Evolutionary conservation across 2,797 vertebrate genomes (phyloP).

Genomic region (Oreonectes daqikongensis): DNA sequence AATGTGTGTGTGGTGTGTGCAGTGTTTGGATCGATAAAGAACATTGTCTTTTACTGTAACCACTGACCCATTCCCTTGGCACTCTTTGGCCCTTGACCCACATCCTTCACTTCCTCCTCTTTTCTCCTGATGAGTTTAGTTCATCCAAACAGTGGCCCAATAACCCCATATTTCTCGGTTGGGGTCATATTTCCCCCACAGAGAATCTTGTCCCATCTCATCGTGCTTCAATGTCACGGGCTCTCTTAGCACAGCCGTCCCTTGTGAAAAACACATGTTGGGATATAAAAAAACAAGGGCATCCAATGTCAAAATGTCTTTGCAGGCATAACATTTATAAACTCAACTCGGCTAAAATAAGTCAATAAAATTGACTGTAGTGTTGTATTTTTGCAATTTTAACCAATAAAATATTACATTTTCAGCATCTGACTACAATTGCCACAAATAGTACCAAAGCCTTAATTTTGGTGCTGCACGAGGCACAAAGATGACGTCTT

Average conservation of each 20-base stretch:
- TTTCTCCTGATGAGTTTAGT: slow-evolving; percentile 71
- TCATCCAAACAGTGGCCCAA: slow-evolving; percentile 49
- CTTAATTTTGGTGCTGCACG: too few relatives aligned
- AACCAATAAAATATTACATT: background rate
- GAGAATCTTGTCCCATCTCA: slow-evolving; percentile 14
- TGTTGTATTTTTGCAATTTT: background rate
- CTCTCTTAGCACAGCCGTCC: slow-evolving; percentile 12
- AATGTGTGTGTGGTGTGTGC: slow-evolving; percentile 49
- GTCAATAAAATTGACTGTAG: background rate
- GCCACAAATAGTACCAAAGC: background rate
- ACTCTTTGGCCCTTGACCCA: slow-evolving; percentile 72
- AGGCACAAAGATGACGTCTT: background rate
- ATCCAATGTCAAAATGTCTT: background rate
- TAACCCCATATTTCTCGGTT: slow-evolving; percentile 54
- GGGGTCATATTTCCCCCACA: slow-evolving; percentile 48
- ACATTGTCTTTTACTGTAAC: slow-evolving; percentile 76
- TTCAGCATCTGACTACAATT: background rate
- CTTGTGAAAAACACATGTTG: slow-evolving; percentile 4
- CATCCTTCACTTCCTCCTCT: slow-evolving; percentile 59
- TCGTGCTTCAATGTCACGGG: slow-evolving; percentile 17
- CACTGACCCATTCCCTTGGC: slow-evolving; percentile 77
- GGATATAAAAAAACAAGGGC: slow-evolving; percentile 10
- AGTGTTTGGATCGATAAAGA: slow-evolving; percentile 71
- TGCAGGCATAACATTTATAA: background rate
- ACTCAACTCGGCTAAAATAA: background rate